Base-by-base conservation (phyloP, 1,140 invertebrate genomes). In the Drosophila neocordata region DNA sequence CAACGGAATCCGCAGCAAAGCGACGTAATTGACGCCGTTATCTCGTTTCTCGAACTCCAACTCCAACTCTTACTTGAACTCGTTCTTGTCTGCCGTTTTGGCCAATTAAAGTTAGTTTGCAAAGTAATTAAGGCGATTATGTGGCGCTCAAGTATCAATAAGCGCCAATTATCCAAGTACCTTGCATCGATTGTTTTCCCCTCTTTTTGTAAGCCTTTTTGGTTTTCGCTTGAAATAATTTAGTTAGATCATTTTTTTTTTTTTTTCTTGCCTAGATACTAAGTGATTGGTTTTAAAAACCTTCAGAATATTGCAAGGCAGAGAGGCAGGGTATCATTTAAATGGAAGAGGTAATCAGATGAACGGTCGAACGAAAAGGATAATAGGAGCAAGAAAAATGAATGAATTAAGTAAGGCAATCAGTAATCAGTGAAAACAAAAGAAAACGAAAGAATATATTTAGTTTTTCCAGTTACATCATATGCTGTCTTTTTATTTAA, bases 51-150 rank as follows among this genome's bases (percentile, higher is more conserved):
- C 41, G 15, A 20, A 20, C 15, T 48, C 15, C 27, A 31, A 31
- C 15, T 48, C 41, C 2, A 20, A 20, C 15, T 48, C 41, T 13
- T 44, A 15, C 15, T 44, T 13, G 41, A 8, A 20, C 41, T 48
- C 18, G 41, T 48, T 48, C 15, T 44, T 18, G 41, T 79, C 59
- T 62, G 79, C 75, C 79, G 75, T 61, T 70, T 79, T 78, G 60
- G 69, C 69, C 83, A 88, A 87, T 87, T 88, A 83, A 87, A 87
- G 79, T 88, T 82, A 87, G 83, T 87, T 87, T 68, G 83, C 76
- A 87, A 87, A 87, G 83, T 87, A 87, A 87, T 87, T 87, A 87
- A 79, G 79, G 73, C 83, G 83, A 87, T 87, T 87, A 87, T 87
- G 83, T 79, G 83, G 83, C 83, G 83, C 76, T 87, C 79, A 83